These are phyloP conservation scores for Otis tarda DNA, from an alignment of 2,113 vertebrate genomes.

Conservation along the genomic window DNA sequence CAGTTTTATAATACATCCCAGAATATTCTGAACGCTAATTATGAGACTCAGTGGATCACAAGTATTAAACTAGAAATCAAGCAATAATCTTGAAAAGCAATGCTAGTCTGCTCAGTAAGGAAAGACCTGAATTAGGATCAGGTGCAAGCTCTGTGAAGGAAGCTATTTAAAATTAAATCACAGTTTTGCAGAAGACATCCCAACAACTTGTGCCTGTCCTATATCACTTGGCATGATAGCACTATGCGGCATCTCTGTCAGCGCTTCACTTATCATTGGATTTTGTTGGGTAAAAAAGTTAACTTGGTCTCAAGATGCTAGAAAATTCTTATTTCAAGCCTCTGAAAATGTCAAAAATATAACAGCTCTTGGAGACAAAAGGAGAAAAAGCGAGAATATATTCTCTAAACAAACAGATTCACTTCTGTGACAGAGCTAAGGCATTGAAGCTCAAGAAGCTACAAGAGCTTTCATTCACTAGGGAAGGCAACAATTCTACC, in stretches of 20 bases:
- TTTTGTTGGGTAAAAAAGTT: background rate
- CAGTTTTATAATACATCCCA: background rate
- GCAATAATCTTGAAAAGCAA: background rate
- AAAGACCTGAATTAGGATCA: background rate
- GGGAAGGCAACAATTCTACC: constrained; percentile 67
- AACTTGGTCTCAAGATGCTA: background rate
- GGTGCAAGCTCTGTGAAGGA: background rate
- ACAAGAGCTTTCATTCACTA: background rate
- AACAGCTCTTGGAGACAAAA: background rate
- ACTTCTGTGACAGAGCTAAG: background rate
- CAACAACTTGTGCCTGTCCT: background rate
- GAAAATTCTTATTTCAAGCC: background rate
- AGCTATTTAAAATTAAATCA: background rate
- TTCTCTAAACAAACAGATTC: background rate
- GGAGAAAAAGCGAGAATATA: background rate
- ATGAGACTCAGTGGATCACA: background rate
- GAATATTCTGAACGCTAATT: constrained; percentile 28
- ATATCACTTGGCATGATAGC: background rate
- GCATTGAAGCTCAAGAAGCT: background rate
- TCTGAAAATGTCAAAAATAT: background rate
- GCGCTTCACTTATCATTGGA: background rate
- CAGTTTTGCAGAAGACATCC: background rate
- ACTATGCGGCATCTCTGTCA: accelerated
- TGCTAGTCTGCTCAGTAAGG: background rate
- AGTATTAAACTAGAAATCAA: background rate